Evolutionary conservation across 2,888 invertebrate species (phyloP).

Genomic region (Dicyrtoma fusca): DNA sequence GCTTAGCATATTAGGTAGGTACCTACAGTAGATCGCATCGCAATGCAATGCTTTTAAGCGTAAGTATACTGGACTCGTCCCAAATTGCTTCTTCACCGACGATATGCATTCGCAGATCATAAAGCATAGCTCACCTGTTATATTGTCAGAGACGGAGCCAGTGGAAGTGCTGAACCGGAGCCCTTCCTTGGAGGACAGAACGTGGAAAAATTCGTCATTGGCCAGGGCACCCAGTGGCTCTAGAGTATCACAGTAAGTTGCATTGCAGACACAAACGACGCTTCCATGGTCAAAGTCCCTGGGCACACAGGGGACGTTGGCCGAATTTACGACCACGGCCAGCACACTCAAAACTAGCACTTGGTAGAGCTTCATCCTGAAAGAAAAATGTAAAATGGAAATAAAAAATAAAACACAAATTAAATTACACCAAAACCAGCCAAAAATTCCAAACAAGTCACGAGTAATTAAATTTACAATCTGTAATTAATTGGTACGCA

Average conservation of each 20-base stretch:
- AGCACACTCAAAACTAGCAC: not conserved
- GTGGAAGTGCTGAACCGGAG: constrained; percentile 23
- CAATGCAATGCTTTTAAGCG: too few relatives aligned
- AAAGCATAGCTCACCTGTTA: not conserved
- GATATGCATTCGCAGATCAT: not conserved
- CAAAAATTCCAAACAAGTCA: too few relatives aligned
- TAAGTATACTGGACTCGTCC: too few relatives aligned
- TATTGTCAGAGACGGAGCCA: not conserved
- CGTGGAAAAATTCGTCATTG: constrained; percentile 25
- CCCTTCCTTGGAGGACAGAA: constrained; percentile 32
- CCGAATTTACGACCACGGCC: not conserved
- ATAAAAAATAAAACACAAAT: too few relatives aligned
- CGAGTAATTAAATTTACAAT: too few relatives aligned
- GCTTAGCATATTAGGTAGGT: too few relatives aligned
- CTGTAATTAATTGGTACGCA: too few relatives aligned
- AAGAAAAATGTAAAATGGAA: too few relatives aligned
- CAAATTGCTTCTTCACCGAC: not conserved
- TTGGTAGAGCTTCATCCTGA: not conserved
- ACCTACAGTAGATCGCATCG: too few relatives aligned
- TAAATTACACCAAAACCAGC: too few relatives aligned
- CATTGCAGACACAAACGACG: constrained; percentile 45
- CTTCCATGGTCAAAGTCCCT: constrained; percentile 45
- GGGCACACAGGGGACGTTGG: constrained; percentile 31
- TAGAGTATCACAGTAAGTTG: constrained; percentile 44
- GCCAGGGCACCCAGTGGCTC: constrained; percentile 29